Conservation (phyloP, 2,888 invertebrate genomes). For the Odontocolon sp. region DNA sequence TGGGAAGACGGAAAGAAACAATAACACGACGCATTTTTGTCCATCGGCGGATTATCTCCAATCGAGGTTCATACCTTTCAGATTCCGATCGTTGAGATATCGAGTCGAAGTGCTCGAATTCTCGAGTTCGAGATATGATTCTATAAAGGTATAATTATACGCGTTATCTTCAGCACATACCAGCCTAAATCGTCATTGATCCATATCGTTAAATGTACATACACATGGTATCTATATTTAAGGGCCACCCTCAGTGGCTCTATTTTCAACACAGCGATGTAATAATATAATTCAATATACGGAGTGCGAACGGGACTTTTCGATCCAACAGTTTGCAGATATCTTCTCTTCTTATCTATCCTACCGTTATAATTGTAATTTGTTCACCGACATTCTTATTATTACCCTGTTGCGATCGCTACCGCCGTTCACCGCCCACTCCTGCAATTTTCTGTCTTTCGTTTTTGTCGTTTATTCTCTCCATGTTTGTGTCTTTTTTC, state of each 20-base stretch:
- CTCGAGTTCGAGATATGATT: too few species aligned
- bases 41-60: too few species aligned
- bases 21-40: too few species aligned
- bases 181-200: background rate
- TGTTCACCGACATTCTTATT: conserved; percentile 67
- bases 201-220: too few species aligned
- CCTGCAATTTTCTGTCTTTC: conserved; percentile 37
- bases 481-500: too few species aligned
- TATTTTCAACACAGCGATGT: background rate
- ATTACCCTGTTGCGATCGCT: conserved; percentile 63
- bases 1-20: too few species aligned
- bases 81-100: background rate
- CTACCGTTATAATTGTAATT: conserved; percentile 65
- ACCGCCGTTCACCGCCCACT: conserved; percentile 61
- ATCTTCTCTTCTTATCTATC: conserved; percentile 44
- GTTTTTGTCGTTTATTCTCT: conserved; percentile 39
- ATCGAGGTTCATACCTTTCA: too few species aligned
- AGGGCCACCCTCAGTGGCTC: background rate
- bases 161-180: background rate
- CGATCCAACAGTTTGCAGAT: conserved; percentile 13
- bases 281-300: conserved; percentile 30
- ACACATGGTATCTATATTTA: background rate
- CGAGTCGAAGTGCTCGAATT: background rate
- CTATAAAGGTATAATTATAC: background rate
- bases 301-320: conserved; percentile 48